Evolutionary conservation across 2,113 vertebrate species (phyloP).

Genomic region (Panurus biarmicus): DNA sequence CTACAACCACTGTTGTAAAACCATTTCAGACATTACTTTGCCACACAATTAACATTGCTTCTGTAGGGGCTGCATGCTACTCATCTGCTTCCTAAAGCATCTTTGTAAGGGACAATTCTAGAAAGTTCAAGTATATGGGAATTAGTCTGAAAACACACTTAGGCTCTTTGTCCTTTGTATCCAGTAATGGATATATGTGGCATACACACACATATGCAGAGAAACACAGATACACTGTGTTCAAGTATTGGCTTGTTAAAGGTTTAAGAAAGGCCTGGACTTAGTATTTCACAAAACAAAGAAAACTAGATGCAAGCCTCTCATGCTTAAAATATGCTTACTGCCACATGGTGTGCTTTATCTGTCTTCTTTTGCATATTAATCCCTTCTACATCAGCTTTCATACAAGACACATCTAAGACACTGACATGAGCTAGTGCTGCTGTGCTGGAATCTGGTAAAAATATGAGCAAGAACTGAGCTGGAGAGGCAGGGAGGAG

Average conservation of each 20-base stretch:
- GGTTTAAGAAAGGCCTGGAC: neutral
- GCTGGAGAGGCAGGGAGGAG: neutral
- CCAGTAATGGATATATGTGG: neutral
- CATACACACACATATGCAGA: rapidly evolving
- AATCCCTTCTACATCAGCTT: neutral
- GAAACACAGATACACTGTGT: neutral
- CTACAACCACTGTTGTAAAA: neutral
- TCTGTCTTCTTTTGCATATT: neutral
- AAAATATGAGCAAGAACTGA: neutral
- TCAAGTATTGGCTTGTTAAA: neutral
- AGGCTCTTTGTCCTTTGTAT: neutral
- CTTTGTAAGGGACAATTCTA: neutral
- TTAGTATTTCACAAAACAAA: neutral
- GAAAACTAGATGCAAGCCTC: neutral
- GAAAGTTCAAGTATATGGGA: neutral
- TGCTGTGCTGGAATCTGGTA: neutral
- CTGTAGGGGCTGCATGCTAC: neutral
- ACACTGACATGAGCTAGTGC: neutral
- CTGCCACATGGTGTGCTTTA: neutral
- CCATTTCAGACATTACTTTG: neutral
- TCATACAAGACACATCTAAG: neutral
- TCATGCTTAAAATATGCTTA: neutral
- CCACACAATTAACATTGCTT: neutral
- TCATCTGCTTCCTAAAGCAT: neutral
- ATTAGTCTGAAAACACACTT: neutral